A percentile compares a stretch with the other conserved stretches of the same genome.
These are phyloP conservation scores for Xanthia icteritia DNA, from an alignment of 2,888 invertebrate species.

Conservation along the genomic window DNA sequence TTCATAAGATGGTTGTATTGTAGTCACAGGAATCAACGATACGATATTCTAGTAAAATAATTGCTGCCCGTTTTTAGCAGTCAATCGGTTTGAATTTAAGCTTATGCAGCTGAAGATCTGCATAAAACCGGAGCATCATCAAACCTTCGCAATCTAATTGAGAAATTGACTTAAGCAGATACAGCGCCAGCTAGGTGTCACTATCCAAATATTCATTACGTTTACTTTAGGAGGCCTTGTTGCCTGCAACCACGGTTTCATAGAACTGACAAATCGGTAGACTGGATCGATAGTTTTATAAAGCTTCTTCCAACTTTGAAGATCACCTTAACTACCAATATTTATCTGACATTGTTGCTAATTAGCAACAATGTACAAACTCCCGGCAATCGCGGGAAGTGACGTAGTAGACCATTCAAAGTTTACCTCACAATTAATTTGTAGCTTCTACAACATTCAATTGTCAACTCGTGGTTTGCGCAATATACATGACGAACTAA, in stretches of 20 bases:
- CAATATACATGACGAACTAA: slow-evolving; percentile 30
- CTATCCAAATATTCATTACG: neutral
- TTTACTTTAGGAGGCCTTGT: neutral
- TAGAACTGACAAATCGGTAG: neutral
- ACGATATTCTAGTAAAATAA: no score
- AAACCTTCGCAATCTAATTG: neutral
- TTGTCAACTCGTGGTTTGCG: slow-evolving; percentile 41
- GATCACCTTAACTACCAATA: neutral
- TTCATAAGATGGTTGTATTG: neutral
- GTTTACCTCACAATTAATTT: slow-evolving; percentile 14
- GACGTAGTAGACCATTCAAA: slow-evolving; percentile 34
- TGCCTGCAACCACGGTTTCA: neutral
- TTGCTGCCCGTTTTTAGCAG: neutral
- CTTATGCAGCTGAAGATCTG: neutral
- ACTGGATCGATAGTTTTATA: neutral
- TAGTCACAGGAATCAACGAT: neutral
- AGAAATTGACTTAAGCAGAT: neutral
- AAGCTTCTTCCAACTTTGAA: neutral
- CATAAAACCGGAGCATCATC: neutral
- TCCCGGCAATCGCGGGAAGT: slow-evolving; percentile 27
- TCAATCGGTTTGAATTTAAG: neutral
- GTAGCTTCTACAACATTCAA: slow-evolving; percentile 31
- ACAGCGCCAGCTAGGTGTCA: neutral
- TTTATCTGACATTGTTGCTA: slow-evolving; percentile 8
- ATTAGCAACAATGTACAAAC: no score